Evolutionary conservation across 2,113 vertebrate genomes (phyloP).

Genomic region (Choloepus hoffmanni): DNA sequence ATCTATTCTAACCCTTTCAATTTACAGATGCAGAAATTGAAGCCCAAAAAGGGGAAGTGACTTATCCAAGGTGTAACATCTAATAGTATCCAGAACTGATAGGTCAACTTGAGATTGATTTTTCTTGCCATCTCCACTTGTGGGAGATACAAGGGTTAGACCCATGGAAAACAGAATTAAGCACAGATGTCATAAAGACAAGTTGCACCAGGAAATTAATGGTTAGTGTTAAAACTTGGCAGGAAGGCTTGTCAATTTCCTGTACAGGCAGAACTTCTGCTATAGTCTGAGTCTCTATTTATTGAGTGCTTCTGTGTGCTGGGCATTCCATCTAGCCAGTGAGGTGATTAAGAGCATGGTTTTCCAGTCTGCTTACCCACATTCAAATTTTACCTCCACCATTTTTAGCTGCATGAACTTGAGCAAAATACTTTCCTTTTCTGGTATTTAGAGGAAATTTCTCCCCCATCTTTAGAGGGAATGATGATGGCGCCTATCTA

Average conservation of each 20-base stretch:
- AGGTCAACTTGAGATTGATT: neutral
- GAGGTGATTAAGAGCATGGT: neutral
- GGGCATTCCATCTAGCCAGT: neutral
- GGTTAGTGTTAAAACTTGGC: neutral
- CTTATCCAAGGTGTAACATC: neutral
- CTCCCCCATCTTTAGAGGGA: neutral
- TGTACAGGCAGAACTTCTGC: neutral
- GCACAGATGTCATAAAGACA: neutral
- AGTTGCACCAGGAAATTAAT: neutral
- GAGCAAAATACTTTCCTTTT: neutral
- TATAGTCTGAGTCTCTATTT: neutral
- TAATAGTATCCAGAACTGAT: neutral
- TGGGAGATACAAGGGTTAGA: neutral
- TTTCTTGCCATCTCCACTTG: neutral
- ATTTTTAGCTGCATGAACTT: neutral
- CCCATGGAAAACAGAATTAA: neutral
- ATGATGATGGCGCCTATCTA: neutral
- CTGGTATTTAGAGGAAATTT: neutral
- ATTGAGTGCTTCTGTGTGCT: neutral
- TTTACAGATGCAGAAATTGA: neutral
- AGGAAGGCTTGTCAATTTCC: neutral
- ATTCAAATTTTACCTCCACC: neutral
- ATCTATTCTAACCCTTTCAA: neutral
- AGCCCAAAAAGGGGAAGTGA: neutral
- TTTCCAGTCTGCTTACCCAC: neutral